Base-by-base conservation (phyloP, 1,140 invertebrate genomes). In the Hyphantria cunea region DNA sequence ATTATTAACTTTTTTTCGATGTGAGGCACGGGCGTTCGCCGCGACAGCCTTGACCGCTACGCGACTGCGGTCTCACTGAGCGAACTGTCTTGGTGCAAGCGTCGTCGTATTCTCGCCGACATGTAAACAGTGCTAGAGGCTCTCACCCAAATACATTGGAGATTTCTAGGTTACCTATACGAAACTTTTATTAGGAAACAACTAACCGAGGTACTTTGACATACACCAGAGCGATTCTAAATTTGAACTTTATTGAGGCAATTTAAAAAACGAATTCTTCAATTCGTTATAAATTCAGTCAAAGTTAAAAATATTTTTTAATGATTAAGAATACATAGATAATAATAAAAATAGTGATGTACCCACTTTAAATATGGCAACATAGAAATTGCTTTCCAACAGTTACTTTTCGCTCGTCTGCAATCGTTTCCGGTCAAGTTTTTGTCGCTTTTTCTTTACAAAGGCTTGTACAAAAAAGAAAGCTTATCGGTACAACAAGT, bases 41-140 rank as follows among this genome's bases (percentile, higher is more conserved):
- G 73, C 66, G 68, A 37, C 70, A 82, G 84, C 84, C 84, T 90
- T 88, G 86, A 86, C 86, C 86, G 86, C 82, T 74, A 78, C 72
- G 71, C 79, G 79, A 77, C 80, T 84, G 76, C 78, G 81, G 82
- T 74, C 72, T 66, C 53, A 86, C 85, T 87, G 79, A 84, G 72
- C 69, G 68, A 70, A 69, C 68, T 70, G 68, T 58, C 68, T 68
- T 59, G 62, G 66, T 77, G 74, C 72, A 80, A 70, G 68, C 63
- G 56, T 62, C 74, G 72, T 78, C 67, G 68, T 79, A 68, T 72
- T 75, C 72, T 77, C 72, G 59, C 34, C 73, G 68, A 54, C 53
- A 74, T 78, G 54, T 59, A 50, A 59, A 59, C 56, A 49, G 47
- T 39, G 37, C 7, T 2, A 58, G 32, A 50, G 45, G 50, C 33